Evolutionary conservation across 2,113 vertebrate genomes (phyloP), one percentile per base, ranked within the genome.

Genomic region (Ochotona curzoniae): DNA sequence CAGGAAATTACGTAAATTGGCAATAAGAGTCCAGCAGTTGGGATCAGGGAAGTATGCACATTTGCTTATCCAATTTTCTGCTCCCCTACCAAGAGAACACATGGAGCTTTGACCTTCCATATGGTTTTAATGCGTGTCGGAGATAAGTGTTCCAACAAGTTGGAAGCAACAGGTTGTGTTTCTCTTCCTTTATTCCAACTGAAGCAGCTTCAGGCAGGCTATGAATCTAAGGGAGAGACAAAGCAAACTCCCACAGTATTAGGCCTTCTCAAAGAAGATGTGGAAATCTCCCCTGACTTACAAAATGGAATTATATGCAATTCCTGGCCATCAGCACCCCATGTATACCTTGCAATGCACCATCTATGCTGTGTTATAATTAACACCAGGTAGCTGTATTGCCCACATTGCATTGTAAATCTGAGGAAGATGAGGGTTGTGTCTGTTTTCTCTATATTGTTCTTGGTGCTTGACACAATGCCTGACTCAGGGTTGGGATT

Each of bases 71-170:
- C 88, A 92, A 73, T 89, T 85, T 89, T 96, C 71, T 91, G 83
- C 63, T 96, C 89, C 63, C 89, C 93, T 70, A 89, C 80, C 61
- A 94, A 92, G 93, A 7, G 71, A 93, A 94, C 94, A 92, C 94
- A 95, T 70, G 87, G 74, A n/a, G 26, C 44, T 70, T 57, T 86
- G 87, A 35, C 38, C 49, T 74, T 95, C 87, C 94, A 80, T 92
- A 94, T 96, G 84, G 85, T 97, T 96, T 94, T 93, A 97, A 93
- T 80, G 63, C 7, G 1, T 63, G 83, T 64, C 0, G 0, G 80
- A 96, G 94, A 93, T 84, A 92, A 97, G 93, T 84, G 26, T 78
- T 91, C 86, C 93, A 96, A 64, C 89, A 97, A 90, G 96, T 91
- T 26, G 14, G 87, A 89, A 96, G 86, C 96, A 96, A 94, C 92